Base-by-base conservation (phyloP, 2,113 vertebrate species). In the Cinclus cinclus region DNA sequence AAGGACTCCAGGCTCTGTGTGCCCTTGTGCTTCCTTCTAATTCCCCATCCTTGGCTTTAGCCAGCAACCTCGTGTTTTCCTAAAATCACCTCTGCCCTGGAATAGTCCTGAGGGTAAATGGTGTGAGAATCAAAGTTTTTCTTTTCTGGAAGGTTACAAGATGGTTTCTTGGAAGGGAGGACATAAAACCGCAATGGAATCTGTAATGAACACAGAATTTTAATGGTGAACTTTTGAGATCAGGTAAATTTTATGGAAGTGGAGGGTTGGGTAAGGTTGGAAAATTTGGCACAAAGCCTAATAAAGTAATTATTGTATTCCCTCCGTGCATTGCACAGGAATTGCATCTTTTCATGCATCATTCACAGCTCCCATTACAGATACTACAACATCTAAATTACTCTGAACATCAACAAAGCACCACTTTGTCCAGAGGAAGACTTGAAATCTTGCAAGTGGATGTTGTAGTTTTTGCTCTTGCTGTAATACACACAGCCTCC, bases 301-400 rank as follows among this genome's bases (percentile, higher is more conserved):
- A 23, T 25, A 50, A 73, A 88, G 80, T 94, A 81, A 97, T 97
- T 94, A 92, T 11, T 39, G 42, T 79, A 95, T 91, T 97, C 92
- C 91, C 90, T 92, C 25, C 0, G 58, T 88, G 94, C 65, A 46
- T 52, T 92, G 77, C 49, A 62, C 60, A 95, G 85, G 94, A 96
- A 92, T 86, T 53, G 56, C 88, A 74, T 93, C 52, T 94, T 91
- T 94, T 89, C 92, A 93, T 95, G 77, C 86, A 95, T 96, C 94
- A 96, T 93, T 96, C 92, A 96, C 83, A 92, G 52, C 71, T 78
- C 60, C 89, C 62, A 92, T 97, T 94, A 93, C 64, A 71, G 50
- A 33, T 60, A 74, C 56, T 78, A 62, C 47, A 89, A 33, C 49
- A 50, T 86, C 75, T 75, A 89, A 96, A 90, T 95, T 91, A 76